Evolutionary conservation across 2,797 vertebrate genomes (phyloP).

Genomic region (Crax fasciolata): DNA sequence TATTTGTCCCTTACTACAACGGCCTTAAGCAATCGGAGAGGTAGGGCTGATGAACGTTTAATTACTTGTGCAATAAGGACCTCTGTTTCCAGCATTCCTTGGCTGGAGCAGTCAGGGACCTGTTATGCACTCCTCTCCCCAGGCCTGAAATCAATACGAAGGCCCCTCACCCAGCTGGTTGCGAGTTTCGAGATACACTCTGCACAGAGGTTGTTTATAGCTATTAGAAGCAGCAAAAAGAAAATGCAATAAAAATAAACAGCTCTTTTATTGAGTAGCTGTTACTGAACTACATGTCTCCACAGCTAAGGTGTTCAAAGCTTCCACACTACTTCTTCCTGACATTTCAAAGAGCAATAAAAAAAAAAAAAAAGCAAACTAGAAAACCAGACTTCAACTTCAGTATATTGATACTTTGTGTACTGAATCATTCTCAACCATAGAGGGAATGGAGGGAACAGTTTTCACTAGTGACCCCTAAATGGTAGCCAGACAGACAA

Average conservation of each 20-base stretch:
- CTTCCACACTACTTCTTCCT: background rate
- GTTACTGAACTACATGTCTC: background rate
- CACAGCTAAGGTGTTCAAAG: constrained; percentile 15
- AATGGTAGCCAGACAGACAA: background rate
- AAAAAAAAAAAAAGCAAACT: background rate
- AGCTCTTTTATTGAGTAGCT: background rate
- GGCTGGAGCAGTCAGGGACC: constrained; percentile 60
- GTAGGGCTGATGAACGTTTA: constrained; percentile 74
- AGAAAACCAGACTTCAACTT: background rate
- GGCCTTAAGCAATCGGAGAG: constrained; percentile 72
- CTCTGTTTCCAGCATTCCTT: constrained; percentile 68
- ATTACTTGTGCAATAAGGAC: constrained; percentile 72
- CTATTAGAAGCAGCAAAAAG: constrained; percentile 49
- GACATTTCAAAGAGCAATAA: background rate
- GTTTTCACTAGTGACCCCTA: background rate
- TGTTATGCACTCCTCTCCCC: constrained; percentile 48
- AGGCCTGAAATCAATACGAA: constrained; percentile 56
- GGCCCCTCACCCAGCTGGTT: constrained; percentile 51
- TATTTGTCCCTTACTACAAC: constrained; percentile 76
- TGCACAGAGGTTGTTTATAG: constrained; percentile 32
- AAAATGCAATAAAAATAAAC: constrained; percentile 40
- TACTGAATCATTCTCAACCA: background rate
- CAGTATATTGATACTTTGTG: background rate
- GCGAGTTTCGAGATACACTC: constrained; percentile 22
- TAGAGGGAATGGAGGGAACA: background rate